Evolutionary conservation across 2,888 invertebrate species (phyloP), one percentile per base, ranked within the genome.

Genomic region (Eretmocerus hayati): DNA sequence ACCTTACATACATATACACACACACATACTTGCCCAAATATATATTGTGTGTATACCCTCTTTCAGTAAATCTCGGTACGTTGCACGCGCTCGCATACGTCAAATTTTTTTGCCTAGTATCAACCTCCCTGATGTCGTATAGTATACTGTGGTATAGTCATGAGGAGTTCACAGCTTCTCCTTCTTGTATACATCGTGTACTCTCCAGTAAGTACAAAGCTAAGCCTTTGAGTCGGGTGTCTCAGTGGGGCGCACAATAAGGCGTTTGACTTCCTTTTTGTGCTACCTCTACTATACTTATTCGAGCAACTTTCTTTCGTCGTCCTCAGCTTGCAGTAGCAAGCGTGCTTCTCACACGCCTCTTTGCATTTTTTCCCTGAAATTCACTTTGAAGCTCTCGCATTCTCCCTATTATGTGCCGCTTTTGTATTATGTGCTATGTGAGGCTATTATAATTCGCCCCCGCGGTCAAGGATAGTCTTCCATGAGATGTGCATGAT

Each of bases 211-310:
- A 8, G 56, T 64, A 67, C 64, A 68, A 69, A 66, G 69, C 67
- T 69, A 65, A 69, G 67, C 69, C 69, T 70, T 70, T 71, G 71
- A 70, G 66, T 67, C 64, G 39, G 59, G 56, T 64, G 66, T 66
- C 67, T 68, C 66, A 63, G 65, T 62, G 62, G 58, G 59, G 61
- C 60, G 60, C 62, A 69, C 68, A 71, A 70, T 70, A 71, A 70
- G 68, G 69, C 67, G 65, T 62, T 61, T 64, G 63, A 67, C 65
- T 69, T 69, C 61, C 61, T 61, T 59, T 60, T 61, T 59, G n/a
- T 53, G 42, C 52, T 13, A 8, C 22, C 22, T n/a, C 41, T 15
- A n/a, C 31, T n/a, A 8, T n/a, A n/a, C n/a, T n/a, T n/a, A n/a
- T n/a, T n/a, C n/a, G n/a, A n/a, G n/a, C n/a, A n/a, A n/a, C 8